phyloP scores from a whole-genome alignment of 1,140 invertebrate species.

The Drosophila ohnishii region DNA sequence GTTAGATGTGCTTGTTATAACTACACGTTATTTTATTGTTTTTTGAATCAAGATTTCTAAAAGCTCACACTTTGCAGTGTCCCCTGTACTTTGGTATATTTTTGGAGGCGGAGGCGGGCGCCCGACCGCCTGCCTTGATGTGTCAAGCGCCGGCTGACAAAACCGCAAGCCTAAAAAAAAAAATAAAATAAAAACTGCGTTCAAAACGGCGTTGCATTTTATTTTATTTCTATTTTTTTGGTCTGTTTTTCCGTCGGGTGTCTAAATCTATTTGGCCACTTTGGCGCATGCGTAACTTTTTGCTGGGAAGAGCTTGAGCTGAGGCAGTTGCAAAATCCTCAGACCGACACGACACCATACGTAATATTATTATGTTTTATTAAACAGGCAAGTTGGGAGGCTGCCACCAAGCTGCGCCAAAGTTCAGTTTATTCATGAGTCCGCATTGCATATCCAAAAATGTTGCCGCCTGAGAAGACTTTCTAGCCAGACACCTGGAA shows the following conservation, averaged over 20 bases:
- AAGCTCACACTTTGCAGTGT: too few relatives aligned
- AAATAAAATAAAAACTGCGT: conserved; percentile 33
- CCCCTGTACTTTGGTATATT: conserved; percentile 5
- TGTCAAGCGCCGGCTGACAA: conserved; percentile 58
- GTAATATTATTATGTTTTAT: conserved; percentile 45
- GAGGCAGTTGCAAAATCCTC: conserved; percentile 42
- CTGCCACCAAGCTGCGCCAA: conserved; percentile 13
- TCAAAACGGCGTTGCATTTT: conserved; percentile 57
- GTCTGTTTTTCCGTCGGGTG: conserved; percentile 19
- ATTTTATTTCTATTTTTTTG: conserved; percentile 42
- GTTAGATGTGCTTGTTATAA: too few relatives aligned
- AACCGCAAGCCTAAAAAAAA: conserved; percentile 42
- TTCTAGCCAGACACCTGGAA: conserved; percentile 20
- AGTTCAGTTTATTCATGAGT: conserved; percentile 60
- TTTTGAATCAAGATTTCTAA: not conserved
- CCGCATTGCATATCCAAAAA: conserved; percentile 4
- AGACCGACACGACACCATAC: conserved; percentile 36
- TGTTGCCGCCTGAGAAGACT: conserved; percentile 36
- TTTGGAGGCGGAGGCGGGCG: conserved; percentile 24
- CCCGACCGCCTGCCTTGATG: conserved; percentile 60
- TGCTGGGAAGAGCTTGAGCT: conserved; percentile 31
- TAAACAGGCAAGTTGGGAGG: conserved; percentile 7
- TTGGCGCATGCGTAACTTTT: conserved; percentile 51
- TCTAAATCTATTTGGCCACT: conserved; percentile 39
- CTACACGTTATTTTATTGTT: too few relatives aligned